A percentile compares a stretch with the other conserved stretches of the same genome.
Conservation (phyloP, 2,113 vertebrate species). For the Perca fluviatilis region DNA sequence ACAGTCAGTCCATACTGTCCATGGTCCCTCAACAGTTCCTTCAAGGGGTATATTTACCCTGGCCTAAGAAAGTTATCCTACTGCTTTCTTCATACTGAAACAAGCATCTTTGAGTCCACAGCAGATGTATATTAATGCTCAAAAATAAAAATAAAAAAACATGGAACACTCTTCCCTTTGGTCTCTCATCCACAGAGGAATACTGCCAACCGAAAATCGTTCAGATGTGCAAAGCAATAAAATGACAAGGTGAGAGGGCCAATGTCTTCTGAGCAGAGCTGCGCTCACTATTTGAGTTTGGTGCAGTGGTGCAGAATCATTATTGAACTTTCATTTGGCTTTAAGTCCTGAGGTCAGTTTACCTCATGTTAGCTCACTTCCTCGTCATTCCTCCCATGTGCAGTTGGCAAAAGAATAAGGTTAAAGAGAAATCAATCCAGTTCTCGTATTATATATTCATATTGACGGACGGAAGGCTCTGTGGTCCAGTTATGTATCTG, state of each 20-base stretch:
- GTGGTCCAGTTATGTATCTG: slow-evolving; percentile 91
- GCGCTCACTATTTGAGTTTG: slow-evolving; percentile 74
- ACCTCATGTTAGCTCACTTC: slow-evolving; percentile 84
- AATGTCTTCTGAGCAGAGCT: slow-evolving; percentile 70
- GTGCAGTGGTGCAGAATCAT: slow-evolving; percentile 70
- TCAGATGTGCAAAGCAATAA: slow-evolving; percentile 80
- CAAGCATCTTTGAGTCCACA: slow-evolving; percentile 85
- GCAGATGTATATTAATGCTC: slow-evolving; percentile 88
- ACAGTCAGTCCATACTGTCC: slow-evolving; percentile 82
- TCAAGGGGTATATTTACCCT: slow-evolving; percentile 61
- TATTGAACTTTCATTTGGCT: slow-evolving; percentile 73
- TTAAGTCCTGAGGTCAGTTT: slow-evolving; percentile 75
- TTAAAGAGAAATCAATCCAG: slow-evolving; percentile 86
- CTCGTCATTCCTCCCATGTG: slow-evolving; percentile 85
- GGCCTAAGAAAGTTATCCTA: slow-evolving; percentile 65
- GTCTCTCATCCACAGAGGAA: slow-evolving; percentile 82
- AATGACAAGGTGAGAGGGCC: slow-evolving; percentile 61
- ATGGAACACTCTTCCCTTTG: slow-evolving; percentile 81
- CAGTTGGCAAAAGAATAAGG: slow-evolving; percentile 82
- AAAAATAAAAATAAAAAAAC: slow-evolving; percentile 56
- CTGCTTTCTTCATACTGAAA: slow-evolving; percentile 80
- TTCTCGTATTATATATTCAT: slow-evolving; percentile 68
- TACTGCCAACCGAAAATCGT: slow-evolving; percentile 55
- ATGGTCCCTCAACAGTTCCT: slow-evolving; percentile 78
- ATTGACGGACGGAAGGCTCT: slow-evolving; percentile 79